phyloP scores from a whole-genome alignment of 2,888 invertebrate species.

The Drosophila prostipennis region DNA sequence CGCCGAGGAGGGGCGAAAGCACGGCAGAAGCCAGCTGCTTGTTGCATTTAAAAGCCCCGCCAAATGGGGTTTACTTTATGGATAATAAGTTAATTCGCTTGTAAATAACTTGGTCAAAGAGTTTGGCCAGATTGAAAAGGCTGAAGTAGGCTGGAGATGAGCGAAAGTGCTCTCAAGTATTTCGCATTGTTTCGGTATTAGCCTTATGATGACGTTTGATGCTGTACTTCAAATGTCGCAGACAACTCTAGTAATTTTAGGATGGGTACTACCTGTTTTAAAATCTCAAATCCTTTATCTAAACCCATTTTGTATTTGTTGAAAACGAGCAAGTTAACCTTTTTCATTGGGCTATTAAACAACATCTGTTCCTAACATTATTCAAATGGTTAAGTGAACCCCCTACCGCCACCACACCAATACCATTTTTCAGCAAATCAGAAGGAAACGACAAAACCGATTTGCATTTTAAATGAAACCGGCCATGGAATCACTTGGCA shows the following conservation, averaged over 20 bases:
- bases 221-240: too few relatives aligned
- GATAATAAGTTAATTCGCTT: constrained; percentile 80
- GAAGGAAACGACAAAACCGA: constrained; percentile 8
- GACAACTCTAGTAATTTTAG: background rate
- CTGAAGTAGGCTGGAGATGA: constrained; percentile 16
- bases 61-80: constrained; percentile 78
- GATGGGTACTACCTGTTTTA: background rate
- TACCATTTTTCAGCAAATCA: background rate
- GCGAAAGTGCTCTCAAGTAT: constrained; percentile 22
- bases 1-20: constrained; percentile 39
- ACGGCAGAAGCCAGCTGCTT: constrained; percentile 41
- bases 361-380: background rate
- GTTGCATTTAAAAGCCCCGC: constrained; percentile 64
- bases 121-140: constrained; percentile 39
- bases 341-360: background rate
- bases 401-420: background rate
- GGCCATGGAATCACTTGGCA: constrained; percentile 2
- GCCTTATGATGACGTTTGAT: background rate
- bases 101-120: constrained; percentile 68
- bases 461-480: constrained; percentile 35
- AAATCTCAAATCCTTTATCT: too few relatives aligned
- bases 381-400: background rate
- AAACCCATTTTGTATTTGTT: too few relatives aligned
- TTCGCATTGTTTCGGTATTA: background rate
- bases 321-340: too few relatives aligned